Percentiles rank a stretch among this genome's conserved stretches.
Conservation (phyloP, 2,113 vertebrate genomes). For the Zosterops lateralis region DNA sequence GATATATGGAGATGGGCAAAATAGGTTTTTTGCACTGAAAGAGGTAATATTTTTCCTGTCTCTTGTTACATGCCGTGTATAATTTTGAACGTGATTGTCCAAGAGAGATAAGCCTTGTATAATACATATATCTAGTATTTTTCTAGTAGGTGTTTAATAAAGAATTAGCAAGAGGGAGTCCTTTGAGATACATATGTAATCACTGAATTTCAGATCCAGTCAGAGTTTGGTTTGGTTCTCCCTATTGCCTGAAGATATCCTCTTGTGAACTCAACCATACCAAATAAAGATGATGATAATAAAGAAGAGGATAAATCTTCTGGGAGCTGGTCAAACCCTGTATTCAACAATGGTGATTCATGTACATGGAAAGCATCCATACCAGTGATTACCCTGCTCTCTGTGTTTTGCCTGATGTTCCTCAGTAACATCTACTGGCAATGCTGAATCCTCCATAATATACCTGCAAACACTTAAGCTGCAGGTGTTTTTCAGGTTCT, state of each 20-base stretch:
- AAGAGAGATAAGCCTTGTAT: neutral
- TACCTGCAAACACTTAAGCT: neutral
- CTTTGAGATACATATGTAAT: neutral
- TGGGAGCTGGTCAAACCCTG: neutral
- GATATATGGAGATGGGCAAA: neutral
- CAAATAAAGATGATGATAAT: neutral
- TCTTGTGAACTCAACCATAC: neutral
- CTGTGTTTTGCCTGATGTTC: neutral
- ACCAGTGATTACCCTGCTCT: neutral
- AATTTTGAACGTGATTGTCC: neutral
- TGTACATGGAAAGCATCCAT: neutral
- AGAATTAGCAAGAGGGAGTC: neutral
- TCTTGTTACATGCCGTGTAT: neutral
- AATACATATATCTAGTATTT: neutral
- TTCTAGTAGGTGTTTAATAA: neutral
- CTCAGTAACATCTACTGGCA: neutral
- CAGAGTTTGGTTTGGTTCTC: neutral
- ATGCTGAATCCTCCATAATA: neutral
- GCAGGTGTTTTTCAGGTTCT: conserved; percentile 18
- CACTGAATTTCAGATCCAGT: neutral
- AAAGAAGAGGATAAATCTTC: neutral
- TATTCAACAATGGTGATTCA: neutral
- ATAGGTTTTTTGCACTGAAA: neutral
- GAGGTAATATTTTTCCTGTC: neutral
- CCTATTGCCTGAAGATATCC: neutral